Evolutionary conservation across 2,113 vertebrate species (phyloP).

Genomic region (Pangasianodon gigas): DNA sequence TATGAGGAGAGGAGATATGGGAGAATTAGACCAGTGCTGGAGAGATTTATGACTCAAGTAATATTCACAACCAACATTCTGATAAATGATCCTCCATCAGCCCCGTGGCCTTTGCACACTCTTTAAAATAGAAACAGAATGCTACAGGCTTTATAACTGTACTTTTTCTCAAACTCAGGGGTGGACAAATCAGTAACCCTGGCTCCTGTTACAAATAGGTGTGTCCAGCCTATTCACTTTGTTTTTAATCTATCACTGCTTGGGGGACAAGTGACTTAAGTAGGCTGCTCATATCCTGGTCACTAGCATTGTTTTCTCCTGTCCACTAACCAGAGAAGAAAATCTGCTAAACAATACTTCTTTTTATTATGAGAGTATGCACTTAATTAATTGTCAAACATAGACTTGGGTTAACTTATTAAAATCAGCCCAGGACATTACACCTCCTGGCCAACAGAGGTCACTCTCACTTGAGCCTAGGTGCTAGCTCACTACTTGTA

Average conservation of each 20-base stretch:
- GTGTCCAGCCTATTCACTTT: neutral
- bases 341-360: neutral
- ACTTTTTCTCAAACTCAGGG: neutral
- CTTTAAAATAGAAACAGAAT: constrained; percentile 15
- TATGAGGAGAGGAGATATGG: constrained; percentile 21
- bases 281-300: neutral
- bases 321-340: neutral
- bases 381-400: neutral
- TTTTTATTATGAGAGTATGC: neutral
- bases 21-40: constrained; percentile 57
- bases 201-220: neutral
- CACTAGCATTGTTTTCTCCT: neutral
- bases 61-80: constrained; percentile 63
- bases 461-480: neutral
- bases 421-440: neutral
- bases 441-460: neutral
- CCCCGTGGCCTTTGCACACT: neutral
- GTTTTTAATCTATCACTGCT: neutral
- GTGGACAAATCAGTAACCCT: neutral
- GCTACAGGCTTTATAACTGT: neutral
- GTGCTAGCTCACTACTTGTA: neutral
- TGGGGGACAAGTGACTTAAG: neutral
- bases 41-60: constrained; percentile 61
- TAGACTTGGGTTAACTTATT: neutral
- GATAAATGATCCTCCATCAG: constrained; percentile 62